Evolutionary conservation across 2,888 invertebrate species (phyloP), one percentile per base, ranked within the genome.

Genomic region (Panzeria rudis): DNA sequence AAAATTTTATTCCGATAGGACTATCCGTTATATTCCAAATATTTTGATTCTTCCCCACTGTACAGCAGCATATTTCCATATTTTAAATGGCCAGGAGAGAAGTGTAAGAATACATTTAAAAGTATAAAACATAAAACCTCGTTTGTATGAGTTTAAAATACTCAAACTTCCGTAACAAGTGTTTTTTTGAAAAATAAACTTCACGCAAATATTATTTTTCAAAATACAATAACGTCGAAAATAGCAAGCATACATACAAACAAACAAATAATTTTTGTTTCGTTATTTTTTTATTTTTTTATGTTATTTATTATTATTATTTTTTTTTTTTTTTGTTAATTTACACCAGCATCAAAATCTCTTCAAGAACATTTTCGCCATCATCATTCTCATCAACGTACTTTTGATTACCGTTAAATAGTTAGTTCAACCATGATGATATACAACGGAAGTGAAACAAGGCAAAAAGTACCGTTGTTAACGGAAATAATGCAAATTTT

Each of bases 81-180:
- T 23, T 62, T 32, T 15, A 32, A n/a, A 20, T 25, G n/a, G 32
- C 6, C 44, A 41, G 87, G 87, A 88, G 86, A 83, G 78, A 81
- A 86, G 86, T 84, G 87, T 87, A 86, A 86, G 89, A 90, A 89
- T 72, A 62, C 52, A 56, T 50, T 78, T 71, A 47, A 83, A 86
- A 86, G 38, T 35, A 61, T 32, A 32, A 66, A 61, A 68, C 2
- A 17, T 13, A 64, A 56, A 71, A 66, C 50, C 71, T 76, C n/a
- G 15, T 50, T 73, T 7, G 11, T 25, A 11, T 44, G 25, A 32
- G 9, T 44, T 32, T 66, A 62, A 64, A 56, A 38, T 71, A 56
- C 61, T 66, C 17, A 64, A 59, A 84, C 66, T 76, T 76, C 80
- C 76, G 56, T 80, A 64, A 80, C 76, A 77, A 84, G 59, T 79